Evolutionary conservation across 2,888 invertebrate genomes (phyloP).

Genomic region (Ophion ellenae): DNA sequence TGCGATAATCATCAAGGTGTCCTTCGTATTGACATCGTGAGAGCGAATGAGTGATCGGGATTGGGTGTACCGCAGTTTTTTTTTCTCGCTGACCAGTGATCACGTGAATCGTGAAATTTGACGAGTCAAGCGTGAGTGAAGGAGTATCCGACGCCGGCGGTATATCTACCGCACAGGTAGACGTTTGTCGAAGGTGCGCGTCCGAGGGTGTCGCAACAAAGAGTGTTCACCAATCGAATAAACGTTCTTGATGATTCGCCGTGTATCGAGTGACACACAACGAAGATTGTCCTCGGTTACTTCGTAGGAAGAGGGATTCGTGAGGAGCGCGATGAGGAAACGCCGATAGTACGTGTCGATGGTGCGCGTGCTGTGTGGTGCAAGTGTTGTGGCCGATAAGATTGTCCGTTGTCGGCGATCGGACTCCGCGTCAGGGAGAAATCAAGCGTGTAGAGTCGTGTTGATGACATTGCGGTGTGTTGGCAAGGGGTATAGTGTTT

Average conservation of each 20-base stretch:
- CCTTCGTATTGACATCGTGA: not conserved
- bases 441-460: not conserved
- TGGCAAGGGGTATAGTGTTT: not conserved
- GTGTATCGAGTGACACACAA: slow-evolving; percentile 1
- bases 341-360: slow-evolving; percentile 51
- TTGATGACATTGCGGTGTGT: not conserved
- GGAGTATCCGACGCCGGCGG: slow-evolving; percentile 48
- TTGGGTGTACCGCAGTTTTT: not conserved
- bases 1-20: slow-evolving; percentile 6
- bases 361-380: slow-evolving; percentile 49
- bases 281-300: not conserved
- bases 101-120: not conserved
- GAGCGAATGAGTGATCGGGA: slow-evolving; percentile 16
- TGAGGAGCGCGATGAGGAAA: slow-evolving; percentile 56
- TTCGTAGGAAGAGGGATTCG: not conserved
- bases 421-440: not conserved
- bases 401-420: not conserved
- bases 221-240: not conserved
- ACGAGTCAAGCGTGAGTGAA: slow-evolving; percentile 16
- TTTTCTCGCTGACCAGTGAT: not conserved
- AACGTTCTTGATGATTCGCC: slow-evolving; percentile 34
- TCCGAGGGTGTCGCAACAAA: slow-evolving; percentile 46
- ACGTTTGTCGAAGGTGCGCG: slow-evolving; percentile 9
- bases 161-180: not conserved
- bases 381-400: slow-evolving; percentile 35